These are phyloP conservation scores for Addax nasomaculatus DNA, from an alignment of 2,113 vertebrate species.

Conservation along the genomic window DNA sequence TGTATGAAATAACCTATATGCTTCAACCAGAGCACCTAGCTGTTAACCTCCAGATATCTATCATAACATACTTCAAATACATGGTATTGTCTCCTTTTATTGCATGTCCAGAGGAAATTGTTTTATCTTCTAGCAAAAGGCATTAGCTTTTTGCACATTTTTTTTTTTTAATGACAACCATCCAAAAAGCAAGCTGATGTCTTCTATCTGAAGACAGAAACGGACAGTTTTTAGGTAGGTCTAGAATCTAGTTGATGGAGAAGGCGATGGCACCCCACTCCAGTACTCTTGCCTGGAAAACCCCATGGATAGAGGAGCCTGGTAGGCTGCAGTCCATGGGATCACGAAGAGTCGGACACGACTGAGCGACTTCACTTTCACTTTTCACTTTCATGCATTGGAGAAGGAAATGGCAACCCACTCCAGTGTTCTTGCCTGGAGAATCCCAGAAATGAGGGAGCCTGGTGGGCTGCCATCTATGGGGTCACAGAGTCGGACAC, in stretches of 20 bases:
- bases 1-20: not conserved
- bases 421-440: too few species aligned
- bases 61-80: not conserved
- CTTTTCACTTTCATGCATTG: too few species aligned
- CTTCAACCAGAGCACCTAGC: not conserved
- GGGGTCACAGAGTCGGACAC: fast-evolving
- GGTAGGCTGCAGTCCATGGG: too few species aligned
- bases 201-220: not conserved
- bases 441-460: too few species aligned
- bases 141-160: not conserved
- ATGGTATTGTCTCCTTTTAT: not conserved
- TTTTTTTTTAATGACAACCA: not conserved
- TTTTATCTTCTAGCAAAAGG: not conserved
- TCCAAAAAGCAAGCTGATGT: not conserved
- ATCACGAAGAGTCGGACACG: fast-evolving
- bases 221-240: not conserved
- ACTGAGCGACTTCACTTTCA: too few species aligned
- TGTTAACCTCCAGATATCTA: not conserved
- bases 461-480: too few species aligned
- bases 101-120: not conserved
- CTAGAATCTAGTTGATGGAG: not conserved
- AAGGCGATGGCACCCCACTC: too few species aligned
- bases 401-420: too few species aligned
- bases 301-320: too few species aligned
- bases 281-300: too few species aligned